phyloP scores from a whole-genome alignment of 1,140 invertebrate species.

The Drosophila sproati region DNA sequence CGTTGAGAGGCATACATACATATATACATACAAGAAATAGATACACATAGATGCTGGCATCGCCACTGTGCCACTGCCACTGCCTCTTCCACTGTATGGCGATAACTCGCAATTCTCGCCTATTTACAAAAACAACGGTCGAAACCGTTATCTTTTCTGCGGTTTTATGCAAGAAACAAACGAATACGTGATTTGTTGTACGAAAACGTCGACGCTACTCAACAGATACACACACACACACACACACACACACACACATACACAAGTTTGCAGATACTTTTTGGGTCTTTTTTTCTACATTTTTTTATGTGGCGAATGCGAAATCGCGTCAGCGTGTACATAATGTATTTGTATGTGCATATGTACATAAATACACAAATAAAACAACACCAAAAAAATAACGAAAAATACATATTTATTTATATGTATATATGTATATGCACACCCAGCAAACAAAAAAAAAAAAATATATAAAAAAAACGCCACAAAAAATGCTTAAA shows the following conservation, averaged over 20 bases:
- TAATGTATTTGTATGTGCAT: constrained; percentile 29
- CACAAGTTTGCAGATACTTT: constrained; percentile 43
- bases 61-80: too few relatives aligned
- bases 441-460: constrained; percentile 34
- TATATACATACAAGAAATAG: too few relatives aligned
- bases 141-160: constrained; percentile 57
- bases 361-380: not conserved
- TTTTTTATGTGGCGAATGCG: constrained; percentile 25
- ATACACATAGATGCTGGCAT: constrained; percentile 16
- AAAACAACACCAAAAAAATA: too few relatives aligned
- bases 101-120: constrained; percentile 36
- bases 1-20: too few relatives aligned
- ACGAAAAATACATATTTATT: constrained; percentile 8
- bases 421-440: constrained; percentile 6
- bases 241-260: constrained; percentile 8
- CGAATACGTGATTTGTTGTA: constrained; percentile 67
- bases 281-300: constrained; percentile 8
- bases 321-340: constrained; percentile 36
- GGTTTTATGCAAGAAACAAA: constrained; percentile 58
- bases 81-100: not conserved
- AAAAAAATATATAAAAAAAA: constrained; percentile 24
- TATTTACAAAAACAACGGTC: not conserved
- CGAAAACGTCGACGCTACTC: constrained; percentile 17
- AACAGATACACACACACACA: constrained; percentile 29
- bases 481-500: constrained; percentile 11